Percentiles rank a stretch among this genome's conserved stretches.
Conservation (phyloP, 2,113 vertebrate species). For the Perca schrenkii region DNA sequence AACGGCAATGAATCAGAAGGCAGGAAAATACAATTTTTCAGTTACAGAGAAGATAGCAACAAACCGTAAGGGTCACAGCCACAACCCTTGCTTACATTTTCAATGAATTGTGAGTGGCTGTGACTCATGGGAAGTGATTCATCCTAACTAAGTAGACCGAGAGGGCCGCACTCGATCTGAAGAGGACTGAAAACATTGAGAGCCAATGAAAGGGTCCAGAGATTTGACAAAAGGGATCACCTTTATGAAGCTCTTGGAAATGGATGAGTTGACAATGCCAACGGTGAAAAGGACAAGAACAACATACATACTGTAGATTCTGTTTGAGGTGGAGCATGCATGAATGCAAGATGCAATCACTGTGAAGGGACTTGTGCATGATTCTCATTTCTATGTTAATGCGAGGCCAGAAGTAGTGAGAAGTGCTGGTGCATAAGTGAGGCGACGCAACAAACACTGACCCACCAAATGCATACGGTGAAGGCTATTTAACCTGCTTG, state of each 20-base stretch:
- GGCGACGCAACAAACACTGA: conserved; percentile 33
- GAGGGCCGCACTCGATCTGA: conserved; percentile 4
- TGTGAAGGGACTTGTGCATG: conserved; percentile 78
- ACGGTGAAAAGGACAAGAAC: conserved; percentile 31
- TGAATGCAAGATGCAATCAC: conserved; percentile 43
- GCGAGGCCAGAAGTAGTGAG: conserved; percentile 44
- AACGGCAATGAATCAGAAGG: neutral
- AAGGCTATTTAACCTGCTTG: conserved; percentile 29
- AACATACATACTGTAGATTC: neutral
- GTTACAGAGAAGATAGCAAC: neutral
- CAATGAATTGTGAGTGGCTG: conserved; percentile 2
- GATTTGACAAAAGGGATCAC: conserved; percentile 38
- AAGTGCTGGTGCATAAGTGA: conserved; percentile 54
- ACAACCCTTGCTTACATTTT: too few relatives aligned
- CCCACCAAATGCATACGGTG: conserved; percentile 1
- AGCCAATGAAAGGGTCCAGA: conserved; percentile 12
- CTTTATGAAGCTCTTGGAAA: conserved; percentile 57
- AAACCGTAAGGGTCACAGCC: neutral
- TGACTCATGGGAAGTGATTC: conserved; percentile 28
- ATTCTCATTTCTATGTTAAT: conserved; percentile 86
- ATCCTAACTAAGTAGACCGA: conserved; percentile 25
- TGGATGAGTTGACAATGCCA: conserved; percentile 15
- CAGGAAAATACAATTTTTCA: neutral
- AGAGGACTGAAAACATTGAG: conserved; percentile 47
- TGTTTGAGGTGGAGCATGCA: neutral